Conservation (phyloP, 1,140 invertebrate genomes). For the Drosophila persimilis region DNA sequence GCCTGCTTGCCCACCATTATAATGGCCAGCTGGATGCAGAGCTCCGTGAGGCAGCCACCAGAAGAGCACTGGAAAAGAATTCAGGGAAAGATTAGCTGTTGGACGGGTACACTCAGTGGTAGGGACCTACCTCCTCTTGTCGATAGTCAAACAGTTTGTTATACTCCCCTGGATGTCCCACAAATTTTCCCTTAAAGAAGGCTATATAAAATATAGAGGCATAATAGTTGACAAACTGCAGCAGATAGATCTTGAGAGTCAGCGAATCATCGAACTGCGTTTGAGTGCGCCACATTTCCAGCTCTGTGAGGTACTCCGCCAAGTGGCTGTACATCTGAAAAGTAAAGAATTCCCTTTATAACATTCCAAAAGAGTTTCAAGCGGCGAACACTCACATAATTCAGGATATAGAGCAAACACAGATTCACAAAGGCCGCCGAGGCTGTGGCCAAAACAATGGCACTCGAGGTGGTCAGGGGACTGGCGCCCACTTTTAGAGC, state of each 20-base stretch:
- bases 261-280: slow-evolving; percentile 98
- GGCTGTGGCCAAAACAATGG: slow-evolving; percentile 91
- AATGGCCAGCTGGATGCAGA: slow-evolving; percentile 96
- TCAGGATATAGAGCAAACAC: slow-evolving; percentile 93
- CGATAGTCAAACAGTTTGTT: slow-evolving; percentile 89
- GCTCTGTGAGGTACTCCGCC: slow-evolving; percentile 96
- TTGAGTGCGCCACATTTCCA: slow-evolving; percentile 97
- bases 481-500: slow-evolving; percentile 86
- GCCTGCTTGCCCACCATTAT: slow-evolving; percentile 98
- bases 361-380: neutral
- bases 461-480: slow-evolving; percentile 88
- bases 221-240: slow-evolving; percentile 99
- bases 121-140: slow-evolving; percentile 91
- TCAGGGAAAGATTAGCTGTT: slow-evolving; percentile 23
- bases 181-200: slow-evolving; percentile 97
- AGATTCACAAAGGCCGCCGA: slow-evolving; percentile 95
- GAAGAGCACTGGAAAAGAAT: slow-evolving; percentile 87
- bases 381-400: slow-evolving; percentile 87
- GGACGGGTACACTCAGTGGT: too few species aligned
- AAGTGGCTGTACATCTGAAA: slow-evolving; percentile 92
- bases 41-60: slow-evolving; percentile 95
- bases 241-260: slow-evolving; percentile 97
- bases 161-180: slow-evolving; percentile 92
- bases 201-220: slow-evolving; percentile 99
- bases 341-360: neutral